Conservation (phyloP, 2,888 invertebrate genomes). For the Dyspetes luteomarginatus region DNA sequence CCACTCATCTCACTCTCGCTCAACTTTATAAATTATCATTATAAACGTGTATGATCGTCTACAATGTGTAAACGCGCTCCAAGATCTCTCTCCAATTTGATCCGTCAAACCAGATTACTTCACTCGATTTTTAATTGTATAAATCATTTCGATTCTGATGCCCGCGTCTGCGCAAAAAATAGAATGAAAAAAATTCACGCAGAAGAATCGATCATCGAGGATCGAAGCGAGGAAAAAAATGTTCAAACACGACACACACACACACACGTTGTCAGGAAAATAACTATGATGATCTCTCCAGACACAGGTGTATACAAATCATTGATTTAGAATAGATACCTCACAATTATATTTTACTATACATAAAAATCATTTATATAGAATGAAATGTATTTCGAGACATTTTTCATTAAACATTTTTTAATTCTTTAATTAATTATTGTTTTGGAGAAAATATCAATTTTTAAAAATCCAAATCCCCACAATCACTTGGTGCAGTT, state of each 20-base stretch:
- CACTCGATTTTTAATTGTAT: background rate
- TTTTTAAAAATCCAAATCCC: no score
- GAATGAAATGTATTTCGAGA: no score
- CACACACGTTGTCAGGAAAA: background rate
- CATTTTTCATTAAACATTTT: no score
- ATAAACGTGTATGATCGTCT: constrained; percentile 3
- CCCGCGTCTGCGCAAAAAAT: background rate
- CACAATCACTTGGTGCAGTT: background rate
- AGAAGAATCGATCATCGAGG: background rate
- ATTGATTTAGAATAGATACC: background rate
- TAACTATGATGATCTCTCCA: background rate
- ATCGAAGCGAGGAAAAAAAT: no score
- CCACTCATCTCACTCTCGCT: background rate
- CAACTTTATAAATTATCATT: constrained; percentile 45
- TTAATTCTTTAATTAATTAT: no score
- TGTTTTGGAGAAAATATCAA: no score
- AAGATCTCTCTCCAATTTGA: background rate
- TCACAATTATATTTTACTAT: no score
- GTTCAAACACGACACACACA: no score
- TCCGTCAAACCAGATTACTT: constrained; percentile 40
- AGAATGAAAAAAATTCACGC: no score
- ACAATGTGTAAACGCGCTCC: background rate
- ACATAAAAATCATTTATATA: no score
- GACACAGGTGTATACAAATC: background rate
- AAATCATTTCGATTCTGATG: constrained; percentile 40